Conservation (phyloP, 2,888 invertebrate genomes). For the Brachynemurus nebulosus region DNA sequence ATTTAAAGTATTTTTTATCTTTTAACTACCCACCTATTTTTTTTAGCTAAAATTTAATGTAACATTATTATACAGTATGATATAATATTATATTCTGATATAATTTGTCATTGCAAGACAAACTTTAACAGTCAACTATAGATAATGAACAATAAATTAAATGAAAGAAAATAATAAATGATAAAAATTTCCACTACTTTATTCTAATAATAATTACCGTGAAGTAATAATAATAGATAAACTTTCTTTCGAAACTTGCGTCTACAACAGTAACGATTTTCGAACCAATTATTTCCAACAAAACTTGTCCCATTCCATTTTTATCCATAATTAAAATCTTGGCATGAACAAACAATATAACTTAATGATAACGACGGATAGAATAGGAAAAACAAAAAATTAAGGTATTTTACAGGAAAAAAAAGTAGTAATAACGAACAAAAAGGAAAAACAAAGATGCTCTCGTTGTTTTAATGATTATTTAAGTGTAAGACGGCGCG, state of each 20-base stretch:
- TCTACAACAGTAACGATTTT: not conserved
- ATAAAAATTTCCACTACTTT: not conserved
- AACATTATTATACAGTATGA: no score
- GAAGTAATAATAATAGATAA: not conserved
- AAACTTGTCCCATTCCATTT: conserved; percentile 1
- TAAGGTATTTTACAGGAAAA: not conserved
- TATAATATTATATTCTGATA: no score
- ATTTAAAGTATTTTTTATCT: no score
- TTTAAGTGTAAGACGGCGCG: no score
- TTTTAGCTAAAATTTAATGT: no score
- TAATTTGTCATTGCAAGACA: no score
- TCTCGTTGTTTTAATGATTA: no score
- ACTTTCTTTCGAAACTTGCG: not conserved
- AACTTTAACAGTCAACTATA: not conserved
- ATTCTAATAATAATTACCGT: not conserved
- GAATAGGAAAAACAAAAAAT: not conserved
- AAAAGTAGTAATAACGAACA: conserved; percentile 1
- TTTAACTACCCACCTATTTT: no score
- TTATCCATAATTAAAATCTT: conserved; percentile 4
- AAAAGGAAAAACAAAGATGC: not conserved
- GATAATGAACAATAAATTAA: not conserved
- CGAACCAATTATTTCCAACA: not conserved
- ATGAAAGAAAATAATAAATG: not conserved
- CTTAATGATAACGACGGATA: conserved; percentile 1
- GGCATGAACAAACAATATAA: conserved; percentile 3